These are phyloP conservation scores for Dasypus novemcinctus DNA, from an alignment of 2,113 vertebrate genomes.

Conservation along the genomic window DNA sequence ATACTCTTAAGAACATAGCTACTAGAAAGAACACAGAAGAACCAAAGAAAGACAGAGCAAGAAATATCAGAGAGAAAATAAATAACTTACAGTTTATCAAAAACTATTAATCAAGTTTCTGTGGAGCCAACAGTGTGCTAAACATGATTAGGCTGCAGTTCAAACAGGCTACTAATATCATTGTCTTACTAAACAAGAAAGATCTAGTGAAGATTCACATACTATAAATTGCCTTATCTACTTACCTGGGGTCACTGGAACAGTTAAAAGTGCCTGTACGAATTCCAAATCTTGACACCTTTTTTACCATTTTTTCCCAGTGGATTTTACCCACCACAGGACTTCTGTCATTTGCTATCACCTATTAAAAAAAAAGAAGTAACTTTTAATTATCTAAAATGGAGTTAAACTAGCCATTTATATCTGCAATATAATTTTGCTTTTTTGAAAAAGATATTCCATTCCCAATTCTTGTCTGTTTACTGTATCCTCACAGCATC, in stretches of 20 bases:
- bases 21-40: not conserved
- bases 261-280: conserved; percentile 98
- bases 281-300: conserved; percentile 97
- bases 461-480: not conserved
- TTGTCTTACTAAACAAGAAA: not conserved
- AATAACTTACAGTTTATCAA: not conserved
- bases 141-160: not conserved
- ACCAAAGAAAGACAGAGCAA: not conserved
- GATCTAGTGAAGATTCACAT: conserved; percentile 40
- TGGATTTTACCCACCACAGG: conserved; percentile 92
- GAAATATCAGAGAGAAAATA: not conserved
- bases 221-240: conserved; percentile 44
- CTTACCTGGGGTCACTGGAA: conserved; percentile 94
- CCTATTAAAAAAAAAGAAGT: conserved; percentile 82
- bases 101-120: not conserved
- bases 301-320: conserved; percentile 98
- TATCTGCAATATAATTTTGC: not conserved
- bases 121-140: not conserved
- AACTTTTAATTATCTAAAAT: conserved; percentile 53
- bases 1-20: not conserved
- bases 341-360: conserved; percentile 92
- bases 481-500: not conserved
- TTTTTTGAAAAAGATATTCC: not conserved
- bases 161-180: not conserved
- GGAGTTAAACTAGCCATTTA: not conserved